A percentile compares a stretch with the other conserved stretches of the same genome.
These are phyloP conservation scores for Erethizon dorsatum DNA, from an alignment of 2,797 vertebrate species.

Conservation along the genomic window DNA sequence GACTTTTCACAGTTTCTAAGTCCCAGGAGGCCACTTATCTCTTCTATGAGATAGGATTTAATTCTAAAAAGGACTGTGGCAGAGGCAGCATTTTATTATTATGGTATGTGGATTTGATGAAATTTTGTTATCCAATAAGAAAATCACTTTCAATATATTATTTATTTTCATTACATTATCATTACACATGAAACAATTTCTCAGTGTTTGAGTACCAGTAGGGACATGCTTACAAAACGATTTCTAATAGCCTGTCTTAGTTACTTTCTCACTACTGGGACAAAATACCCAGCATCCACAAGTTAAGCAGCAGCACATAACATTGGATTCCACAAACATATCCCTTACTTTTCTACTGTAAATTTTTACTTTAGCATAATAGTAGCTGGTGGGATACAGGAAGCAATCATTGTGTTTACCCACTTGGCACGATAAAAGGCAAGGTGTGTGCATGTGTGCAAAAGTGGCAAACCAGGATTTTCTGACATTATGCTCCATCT, in stretches of 20 bases:
- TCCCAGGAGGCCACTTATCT: conserved; percentile 67
- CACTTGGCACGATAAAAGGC: background rate
- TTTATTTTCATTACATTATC: conserved; percentile 47
- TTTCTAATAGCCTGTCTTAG: background rate
- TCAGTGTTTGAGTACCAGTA: background rate
- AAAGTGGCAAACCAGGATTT: background rate
- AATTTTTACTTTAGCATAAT: background rate
- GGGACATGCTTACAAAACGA: conserved; percentile 9
- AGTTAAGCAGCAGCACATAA: background rate
- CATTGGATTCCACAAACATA: background rate
- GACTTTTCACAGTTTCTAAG: conserved; percentile 54
- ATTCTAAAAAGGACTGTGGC: conserved; percentile 19
- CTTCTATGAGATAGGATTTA: conserved; percentile 38
- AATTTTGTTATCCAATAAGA: conserved; percentile 12
- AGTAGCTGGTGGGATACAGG: background rate
- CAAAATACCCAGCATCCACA: background rate
- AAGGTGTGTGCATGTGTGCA: background rate
- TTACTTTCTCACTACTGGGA: background rate
- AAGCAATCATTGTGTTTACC: background rate
- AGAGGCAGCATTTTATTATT: conserved; percentile 29
- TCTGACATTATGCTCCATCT: background rate
- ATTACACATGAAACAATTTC: background rate
- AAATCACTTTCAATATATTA: conserved; percentile 22
- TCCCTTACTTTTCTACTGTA: background rate
- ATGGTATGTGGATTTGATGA: background rate